Percentiles rank a stretch among this genome's conserved stretches.
Evolutionary conservation across 2,113 vertebrate species (phyloP).

Genomic region (Neolamprologus tretocephalus): DNA sequence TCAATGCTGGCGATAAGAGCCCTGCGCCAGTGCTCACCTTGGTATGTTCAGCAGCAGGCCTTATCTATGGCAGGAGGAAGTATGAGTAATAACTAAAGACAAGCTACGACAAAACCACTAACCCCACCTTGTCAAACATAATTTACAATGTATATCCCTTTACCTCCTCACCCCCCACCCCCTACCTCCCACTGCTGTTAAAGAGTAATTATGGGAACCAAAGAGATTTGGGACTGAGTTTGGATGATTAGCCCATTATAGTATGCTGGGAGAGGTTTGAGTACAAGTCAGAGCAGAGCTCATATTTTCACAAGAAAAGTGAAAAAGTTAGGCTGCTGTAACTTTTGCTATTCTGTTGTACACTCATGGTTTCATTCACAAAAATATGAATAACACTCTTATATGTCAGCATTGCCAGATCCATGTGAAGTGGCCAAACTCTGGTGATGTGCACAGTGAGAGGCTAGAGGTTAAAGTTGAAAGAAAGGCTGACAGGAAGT

Average conservation of each 20-base stretch:
- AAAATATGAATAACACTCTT: constrained; percentile 78
- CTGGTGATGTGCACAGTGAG: constrained; percentile 80
- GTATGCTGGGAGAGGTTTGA: constrained; percentile 50
- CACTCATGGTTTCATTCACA: constrained; percentile 36
- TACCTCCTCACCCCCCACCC: constrained; percentile 14
- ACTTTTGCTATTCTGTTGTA: background rate
- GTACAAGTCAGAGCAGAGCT: constrained; percentile 40
- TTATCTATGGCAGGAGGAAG: constrained; percentile 85
- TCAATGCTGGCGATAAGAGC: constrained; percentile 79
- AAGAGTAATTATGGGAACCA: constrained; percentile 86
- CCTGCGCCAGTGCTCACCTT: constrained; percentile 69
- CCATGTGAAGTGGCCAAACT: constrained; percentile 78
- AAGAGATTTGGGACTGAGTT: constrained; percentile 77
- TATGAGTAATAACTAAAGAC: constrained; percentile 90
- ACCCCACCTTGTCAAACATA: constrained; percentile 96
- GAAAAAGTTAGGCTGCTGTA: constrained; percentile 12
- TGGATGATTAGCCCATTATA: constrained; percentile 63
- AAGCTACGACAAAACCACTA: constrained; percentile 87
- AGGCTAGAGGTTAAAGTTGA: constrained; percentile 95
- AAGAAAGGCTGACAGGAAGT: constrained; percentile 83
- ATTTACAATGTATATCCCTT: constrained; percentile 86
- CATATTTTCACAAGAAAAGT: background rate
- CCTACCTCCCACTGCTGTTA: constrained; percentile 64
- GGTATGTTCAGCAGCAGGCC: constrained; percentile 73
- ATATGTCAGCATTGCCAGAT: constrained; percentile 61